These are phyloP conservation scores for Gerosis bhagava DNA, from an alignment of 2,888 invertebrate genomes.

Conservation along the genomic window DNA sequence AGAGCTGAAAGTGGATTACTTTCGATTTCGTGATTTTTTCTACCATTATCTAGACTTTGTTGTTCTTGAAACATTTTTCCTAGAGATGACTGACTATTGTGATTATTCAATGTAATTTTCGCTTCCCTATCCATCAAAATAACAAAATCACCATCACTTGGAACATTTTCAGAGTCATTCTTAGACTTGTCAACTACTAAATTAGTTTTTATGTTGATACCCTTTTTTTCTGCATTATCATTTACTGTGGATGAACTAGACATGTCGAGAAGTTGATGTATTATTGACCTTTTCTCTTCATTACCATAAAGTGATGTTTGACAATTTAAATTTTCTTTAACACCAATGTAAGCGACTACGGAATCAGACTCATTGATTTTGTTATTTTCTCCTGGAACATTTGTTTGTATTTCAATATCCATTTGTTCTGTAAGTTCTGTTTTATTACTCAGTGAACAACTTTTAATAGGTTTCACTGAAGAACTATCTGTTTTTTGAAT, in stretches of 20 bases:
- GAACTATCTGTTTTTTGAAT: conserved; percentile 2
- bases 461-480: background rate
- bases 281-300: conserved; percentile 40
- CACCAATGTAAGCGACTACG: background rate
- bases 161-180: conserved; percentile 26
- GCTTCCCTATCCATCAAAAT: conserved; percentile 44
- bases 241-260: conserved; percentile 38
- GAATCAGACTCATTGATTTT: background rate
- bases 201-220: conserved; percentile 30
- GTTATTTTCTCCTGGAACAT: background rate
- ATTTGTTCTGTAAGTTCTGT: conserved; percentile 3
- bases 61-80: background rate
- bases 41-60: too few relatives aligned
- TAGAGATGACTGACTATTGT: too few relatives aligned
- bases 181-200: conserved; percentile 12
- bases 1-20: conserved; percentile 24
- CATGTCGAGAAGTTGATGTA: conserved; percentile 54
- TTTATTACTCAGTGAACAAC: conserved; percentile 4
- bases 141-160: conserved; percentile 44
- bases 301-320: conserved; percentile 11
- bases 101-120: conserved; percentile 32
- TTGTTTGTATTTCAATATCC: conserved; percentile 2
- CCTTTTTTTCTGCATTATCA: conserved; percentile 36
- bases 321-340: conserved; percentile 3
- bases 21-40: conserved; percentile 1